phyloP scores from a whole-genome alignment of 2,888 invertebrate species.

The Drosophila tripunctata region DNA sequence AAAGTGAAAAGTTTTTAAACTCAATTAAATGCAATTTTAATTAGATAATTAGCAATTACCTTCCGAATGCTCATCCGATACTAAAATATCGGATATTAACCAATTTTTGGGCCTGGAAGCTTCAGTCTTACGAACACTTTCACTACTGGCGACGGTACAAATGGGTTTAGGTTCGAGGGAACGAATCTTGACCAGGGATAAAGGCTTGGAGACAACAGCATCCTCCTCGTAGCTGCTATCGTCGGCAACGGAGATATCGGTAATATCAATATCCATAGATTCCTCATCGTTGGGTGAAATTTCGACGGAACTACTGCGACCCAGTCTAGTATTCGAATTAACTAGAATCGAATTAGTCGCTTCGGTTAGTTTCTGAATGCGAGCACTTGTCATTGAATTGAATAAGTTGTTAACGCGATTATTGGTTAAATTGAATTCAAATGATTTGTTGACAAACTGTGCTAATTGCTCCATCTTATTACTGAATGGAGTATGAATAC shows the following conservation, averaged over 20 bases:
- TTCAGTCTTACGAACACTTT: conserved; percentile 45
- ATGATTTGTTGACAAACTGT: conserved; percentile 95
- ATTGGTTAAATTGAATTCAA: conserved; percentile 87
- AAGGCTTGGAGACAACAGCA: conserved; percentile 57
- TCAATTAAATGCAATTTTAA: too few species aligned
- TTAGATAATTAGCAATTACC: conserved; percentile 43
- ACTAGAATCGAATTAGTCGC: conserved; percentile 51
- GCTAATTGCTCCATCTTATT: conserved; percentile 92
- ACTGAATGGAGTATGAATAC: neutral
- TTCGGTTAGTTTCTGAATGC: conserved; percentile 66
- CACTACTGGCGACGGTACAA: conserved; percentile 35
- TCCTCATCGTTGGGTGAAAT: conserved; percentile 83
- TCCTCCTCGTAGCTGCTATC: conserved; percentile 56
- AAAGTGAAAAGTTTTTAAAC: too few species aligned
- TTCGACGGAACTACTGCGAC: conserved; percentile 49
- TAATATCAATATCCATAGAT: conserved; percentile 84
- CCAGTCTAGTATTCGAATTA: conserved; percentile 46
- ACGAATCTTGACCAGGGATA: conserved; percentile 72
- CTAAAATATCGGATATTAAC: conserved; percentile 80
- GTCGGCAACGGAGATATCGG: conserved; percentile 82
- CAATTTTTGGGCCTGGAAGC: conserved; percentile 76
- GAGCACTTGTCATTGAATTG: conserved; percentile 77
- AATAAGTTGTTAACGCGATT: conserved; percentile 81
- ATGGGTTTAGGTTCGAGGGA: conserved; percentile 39
- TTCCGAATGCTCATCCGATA: conserved; percentile 63